These are phyloP conservation scores for Adineta ricciae DNA, from an alignment of 2,888 invertebrate species.

Conservation along the genomic window DNA sequence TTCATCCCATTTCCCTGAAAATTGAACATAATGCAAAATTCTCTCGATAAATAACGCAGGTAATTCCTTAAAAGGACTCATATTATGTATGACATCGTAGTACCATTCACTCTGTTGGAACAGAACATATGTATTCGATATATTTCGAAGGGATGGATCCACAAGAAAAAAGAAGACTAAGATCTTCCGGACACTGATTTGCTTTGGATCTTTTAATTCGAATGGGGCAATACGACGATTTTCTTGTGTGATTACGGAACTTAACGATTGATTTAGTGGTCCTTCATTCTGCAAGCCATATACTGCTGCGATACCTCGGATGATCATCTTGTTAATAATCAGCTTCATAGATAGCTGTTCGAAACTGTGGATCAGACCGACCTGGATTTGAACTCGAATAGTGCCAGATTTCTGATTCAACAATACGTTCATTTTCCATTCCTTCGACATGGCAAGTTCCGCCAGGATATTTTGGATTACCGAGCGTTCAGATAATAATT, in stretches of 20 bases:
- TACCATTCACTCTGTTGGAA: neutral
- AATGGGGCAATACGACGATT: neutral
- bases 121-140: neutral
- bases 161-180: neutral
- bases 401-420: neutral
- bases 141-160: neutral
- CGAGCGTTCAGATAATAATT: neutral
- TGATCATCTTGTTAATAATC: neutral
- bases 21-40: neutral
- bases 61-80: neutral
- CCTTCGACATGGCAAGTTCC: slow-evolving; percentile 1
- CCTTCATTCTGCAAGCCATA: neutral
- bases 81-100: neutral
- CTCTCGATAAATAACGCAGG: neutral
- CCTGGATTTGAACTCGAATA: neutral
- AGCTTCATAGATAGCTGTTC: neutral
- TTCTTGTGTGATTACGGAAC: neutral
- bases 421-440: slow-evolving; percentile 11
- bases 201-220: neutral
- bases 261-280: neutral
- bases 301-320: neutral
- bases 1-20: neutral
- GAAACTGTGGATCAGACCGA: neutral
- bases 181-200: neutral
- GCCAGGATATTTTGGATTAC: neutral